Percentiles rank a stretch among this genome's conserved stretches.
Evolutionary conservation across 1,140 invertebrate genomes (phyloP).

Genomic region (Orussus abietinus): DNA sequence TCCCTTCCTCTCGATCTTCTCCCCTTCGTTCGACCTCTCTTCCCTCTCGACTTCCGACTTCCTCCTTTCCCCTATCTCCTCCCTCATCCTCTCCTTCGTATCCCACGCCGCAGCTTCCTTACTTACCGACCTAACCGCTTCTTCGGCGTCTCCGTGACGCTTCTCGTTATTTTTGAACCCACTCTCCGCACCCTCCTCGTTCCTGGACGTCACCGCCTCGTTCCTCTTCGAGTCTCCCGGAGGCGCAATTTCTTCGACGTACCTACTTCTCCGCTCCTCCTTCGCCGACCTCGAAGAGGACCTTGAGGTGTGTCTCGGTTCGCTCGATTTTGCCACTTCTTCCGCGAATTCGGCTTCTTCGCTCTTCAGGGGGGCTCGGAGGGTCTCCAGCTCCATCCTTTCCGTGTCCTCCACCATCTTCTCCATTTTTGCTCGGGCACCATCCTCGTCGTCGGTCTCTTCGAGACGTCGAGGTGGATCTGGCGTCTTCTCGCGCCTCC

Average conservation of each 20-base stretch:
- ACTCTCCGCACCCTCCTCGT: too few species aligned
- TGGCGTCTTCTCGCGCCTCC: slow-evolving; percentile 42
- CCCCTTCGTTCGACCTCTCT: too few species aligned
- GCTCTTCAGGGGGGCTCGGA: background rate
- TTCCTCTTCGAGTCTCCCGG: too few species aligned
- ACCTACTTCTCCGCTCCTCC: background rate
- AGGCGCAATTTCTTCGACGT: background rate
- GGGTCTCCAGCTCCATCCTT: slow-evolving; percentile 23
- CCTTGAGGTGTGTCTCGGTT: background rate
- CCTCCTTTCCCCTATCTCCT: too few species aligned
- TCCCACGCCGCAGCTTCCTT: too few species aligned
- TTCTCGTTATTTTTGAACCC: too few species aligned
- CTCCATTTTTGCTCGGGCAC: slow-evolving; percentile 27
- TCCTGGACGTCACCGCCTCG: too few species aligned
- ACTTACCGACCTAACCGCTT: too few species aligned
- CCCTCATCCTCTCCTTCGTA: too few species aligned
- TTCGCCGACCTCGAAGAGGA: background rate
- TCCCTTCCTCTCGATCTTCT: too few species aligned
- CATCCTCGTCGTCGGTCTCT: slow-evolving; percentile 16
- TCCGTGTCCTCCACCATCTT: slow-evolving; percentile 47
- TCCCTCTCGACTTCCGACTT: too few species aligned
- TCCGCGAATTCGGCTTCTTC: background rate
- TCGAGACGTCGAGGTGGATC: slow-evolving; percentile 28
- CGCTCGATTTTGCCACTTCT: background rate
- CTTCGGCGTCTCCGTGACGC: too few species aligned